A percentile compares a stretch with the other conserved stretches of the same genome.
phyloP scores from a whole-genome alignment of 2,797 vertebrate genomes.

The Semaprochilodus insignis region DNA sequence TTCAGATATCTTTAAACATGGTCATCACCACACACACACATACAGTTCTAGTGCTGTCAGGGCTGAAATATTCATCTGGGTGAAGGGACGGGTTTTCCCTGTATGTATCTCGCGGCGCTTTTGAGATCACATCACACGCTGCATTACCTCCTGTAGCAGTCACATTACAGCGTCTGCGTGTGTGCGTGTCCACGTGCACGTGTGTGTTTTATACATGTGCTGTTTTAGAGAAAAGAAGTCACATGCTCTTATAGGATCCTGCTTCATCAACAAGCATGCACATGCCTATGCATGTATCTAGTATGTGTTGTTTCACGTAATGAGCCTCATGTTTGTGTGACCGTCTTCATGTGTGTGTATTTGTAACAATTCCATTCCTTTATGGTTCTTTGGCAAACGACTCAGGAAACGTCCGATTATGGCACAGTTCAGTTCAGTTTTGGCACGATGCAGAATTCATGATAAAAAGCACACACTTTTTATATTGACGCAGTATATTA shows the following conservation, averaged over 20 bases:
- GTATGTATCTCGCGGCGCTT: background rate
- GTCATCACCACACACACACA: background rate
- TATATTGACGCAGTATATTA: too few relatives aligned
- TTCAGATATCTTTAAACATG: background rate
- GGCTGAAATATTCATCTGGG: slow-evolving; percentile 21
- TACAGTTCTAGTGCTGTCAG: background rate
- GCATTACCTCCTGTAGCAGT: slow-evolving; percentile 34
- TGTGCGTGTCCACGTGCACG: background rate
- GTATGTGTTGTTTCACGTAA: slow-evolving; percentile 11
- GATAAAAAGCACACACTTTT: too few relatives aligned
- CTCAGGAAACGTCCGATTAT: too few relatives aligned
- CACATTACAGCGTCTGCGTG: slow-evolving; percentile 26
- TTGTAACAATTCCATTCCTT: background rate
- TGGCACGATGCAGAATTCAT: too few relatives aligned
- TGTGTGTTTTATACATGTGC: slow-evolving; percentile 14
- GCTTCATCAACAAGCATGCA: background rate
- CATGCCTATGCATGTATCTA: background rate
- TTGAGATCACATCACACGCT: slow-evolving; percentile 49
- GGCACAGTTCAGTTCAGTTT: too few relatives aligned
- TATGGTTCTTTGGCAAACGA: too few relatives aligned
- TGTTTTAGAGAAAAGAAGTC: background rate
- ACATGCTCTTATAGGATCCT: background rate
- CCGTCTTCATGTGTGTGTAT: background rate
- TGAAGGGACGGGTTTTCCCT: slow-evolving; percentile 8
- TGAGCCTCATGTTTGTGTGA: background rate